These are phyloP conservation scores for Saxicola maurus DNA, from an alignment of 2,797 vertebrate genomes.

Conservation along the genomic window DNA sequence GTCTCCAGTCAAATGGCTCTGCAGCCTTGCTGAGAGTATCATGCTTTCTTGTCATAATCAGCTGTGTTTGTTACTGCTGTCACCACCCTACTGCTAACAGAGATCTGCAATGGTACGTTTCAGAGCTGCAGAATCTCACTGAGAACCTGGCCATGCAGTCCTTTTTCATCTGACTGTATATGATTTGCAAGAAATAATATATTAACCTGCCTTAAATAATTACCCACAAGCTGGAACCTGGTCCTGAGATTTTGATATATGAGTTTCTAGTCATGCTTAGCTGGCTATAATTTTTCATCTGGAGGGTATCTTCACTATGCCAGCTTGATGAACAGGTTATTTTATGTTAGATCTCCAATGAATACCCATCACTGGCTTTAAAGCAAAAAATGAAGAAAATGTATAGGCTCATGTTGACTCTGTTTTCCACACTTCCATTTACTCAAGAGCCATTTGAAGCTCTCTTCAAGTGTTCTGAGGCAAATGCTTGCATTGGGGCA, in stretches of 20 bases:
- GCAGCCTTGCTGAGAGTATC: background rate
- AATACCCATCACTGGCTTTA: background rate
- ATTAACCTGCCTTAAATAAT: constrained; percentile 18
- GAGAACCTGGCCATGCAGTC: background rate
- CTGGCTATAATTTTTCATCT: constrained; percentile 27
- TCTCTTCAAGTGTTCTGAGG: background rate
- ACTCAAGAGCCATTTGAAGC: background rate
- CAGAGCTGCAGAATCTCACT: background rate
- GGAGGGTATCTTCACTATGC: background rate
- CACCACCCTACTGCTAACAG: background rate
- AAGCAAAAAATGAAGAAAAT: constrained; percentile 15
- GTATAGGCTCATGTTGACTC: background rate
- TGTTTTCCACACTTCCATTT: background rate
- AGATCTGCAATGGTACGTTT: background rate
- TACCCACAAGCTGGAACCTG: background rate
- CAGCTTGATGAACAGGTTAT: constrained; percentile 2
- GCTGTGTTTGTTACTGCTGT: background rate
- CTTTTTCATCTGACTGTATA: background rate
- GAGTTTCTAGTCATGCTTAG: background rate
- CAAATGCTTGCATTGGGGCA: background rate
- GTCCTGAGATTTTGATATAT: background rate
- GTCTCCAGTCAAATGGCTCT: background rate
- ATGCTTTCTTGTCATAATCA: background rate
- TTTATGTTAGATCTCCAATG: background rate
- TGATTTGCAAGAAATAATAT: constrained; percentile 10